Conservation (phyloP, 2,888 invertebrate species). For the Dasysyrphus tricinctus region DNA sequence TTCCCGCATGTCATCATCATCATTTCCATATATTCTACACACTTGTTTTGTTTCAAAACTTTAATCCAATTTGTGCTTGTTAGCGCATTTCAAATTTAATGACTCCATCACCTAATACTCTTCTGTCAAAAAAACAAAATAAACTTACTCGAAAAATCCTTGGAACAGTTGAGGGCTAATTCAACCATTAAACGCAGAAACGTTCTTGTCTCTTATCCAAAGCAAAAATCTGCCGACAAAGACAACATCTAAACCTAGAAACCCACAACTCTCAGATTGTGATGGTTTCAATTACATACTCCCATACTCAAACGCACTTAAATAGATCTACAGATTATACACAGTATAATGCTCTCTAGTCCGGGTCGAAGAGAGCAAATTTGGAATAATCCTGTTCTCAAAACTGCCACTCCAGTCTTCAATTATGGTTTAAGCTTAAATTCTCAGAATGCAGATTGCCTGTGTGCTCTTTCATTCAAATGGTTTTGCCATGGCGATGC, state of each 20-base stretch:
- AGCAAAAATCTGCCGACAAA: conserved; percentile 61
- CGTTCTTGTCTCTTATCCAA: conserved; percentile 42
- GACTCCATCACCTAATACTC: not conserved
- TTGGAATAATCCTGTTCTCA: conserved; percentile 54
- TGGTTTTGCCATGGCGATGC: not conserved
- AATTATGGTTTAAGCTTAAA: conserved; percentile 48
- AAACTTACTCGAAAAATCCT: not conserved
- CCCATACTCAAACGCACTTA: conserved; percentile 14
- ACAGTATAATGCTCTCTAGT: conserved; percentile 13
- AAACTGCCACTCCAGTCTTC: conserved; percentile 9
- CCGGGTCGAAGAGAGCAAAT: conserved; percentile 37
- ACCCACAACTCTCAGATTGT: conserved; percentile 26
- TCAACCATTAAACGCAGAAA: not conserved
- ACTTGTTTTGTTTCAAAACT: no score
- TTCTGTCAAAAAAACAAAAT: not conserved
- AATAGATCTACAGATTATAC: conserved; percentile 35
- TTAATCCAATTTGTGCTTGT: not conserved
- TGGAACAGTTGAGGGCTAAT: not conserved
- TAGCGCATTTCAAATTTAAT: not conserved
- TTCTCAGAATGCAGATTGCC: conserved; percentile 49
- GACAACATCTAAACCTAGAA: conserved; percentile 16
- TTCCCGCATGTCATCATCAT: no score
- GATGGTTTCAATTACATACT: conserved; percentile 44
- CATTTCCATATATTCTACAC: no score
- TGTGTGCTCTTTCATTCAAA: not conserved